Evolutionary conservation across 2,113 vertebrate species (phyloP).

Genomic region (Sinocyclocheilus maitianheensis): DNA sequence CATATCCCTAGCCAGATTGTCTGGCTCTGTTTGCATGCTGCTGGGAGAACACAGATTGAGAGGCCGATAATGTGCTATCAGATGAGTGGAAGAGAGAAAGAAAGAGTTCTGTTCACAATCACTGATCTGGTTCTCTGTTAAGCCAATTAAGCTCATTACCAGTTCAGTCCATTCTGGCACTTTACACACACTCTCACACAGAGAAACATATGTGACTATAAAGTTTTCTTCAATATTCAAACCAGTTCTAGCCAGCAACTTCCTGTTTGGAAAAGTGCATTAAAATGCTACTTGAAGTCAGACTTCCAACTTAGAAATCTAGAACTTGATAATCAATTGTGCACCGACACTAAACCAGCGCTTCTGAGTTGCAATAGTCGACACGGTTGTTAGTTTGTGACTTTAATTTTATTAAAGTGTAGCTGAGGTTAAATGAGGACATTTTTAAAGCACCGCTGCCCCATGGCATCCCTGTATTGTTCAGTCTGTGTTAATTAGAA

Average conservation of each 20-base stretch:
- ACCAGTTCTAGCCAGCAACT: neutral
- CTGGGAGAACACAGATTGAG: constrained; percentile 70
- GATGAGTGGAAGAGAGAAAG: constrained; percentile 71
- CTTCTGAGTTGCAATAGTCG: neutral
- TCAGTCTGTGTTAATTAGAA: constrained; percentile 25
- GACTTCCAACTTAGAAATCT: too few species aligned
- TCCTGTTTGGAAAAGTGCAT: neutral
- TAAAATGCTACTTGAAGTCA: neutral
- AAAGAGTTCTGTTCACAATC: constrained; percentile 55
- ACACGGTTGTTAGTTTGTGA: neutral
- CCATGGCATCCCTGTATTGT: constrained; percentile 3
- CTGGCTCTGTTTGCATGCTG: constrained; percentile 71
- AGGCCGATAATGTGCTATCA: constrained; percentile 69
- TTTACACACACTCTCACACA: constrained; percentile 64
- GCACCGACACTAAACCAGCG: neutral
- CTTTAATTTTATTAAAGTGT: neutral
- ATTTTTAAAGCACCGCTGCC: constrained; percentile 3
- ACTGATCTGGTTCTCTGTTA: constrained; percentile 75
- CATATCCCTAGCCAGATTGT: constrained; percentile 62
- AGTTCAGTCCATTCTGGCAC: constrained; percentile 64
- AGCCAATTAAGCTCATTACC: constrained; percentile 89
- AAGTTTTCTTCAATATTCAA: neutral
- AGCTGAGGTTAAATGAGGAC: neutral
- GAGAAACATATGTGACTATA: neutral
- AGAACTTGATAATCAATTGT: neutral